Evolutionary conservation across 1,140 invertebrate genomes (phyloP).

Genomic region (Heliconius himera): DNA sequence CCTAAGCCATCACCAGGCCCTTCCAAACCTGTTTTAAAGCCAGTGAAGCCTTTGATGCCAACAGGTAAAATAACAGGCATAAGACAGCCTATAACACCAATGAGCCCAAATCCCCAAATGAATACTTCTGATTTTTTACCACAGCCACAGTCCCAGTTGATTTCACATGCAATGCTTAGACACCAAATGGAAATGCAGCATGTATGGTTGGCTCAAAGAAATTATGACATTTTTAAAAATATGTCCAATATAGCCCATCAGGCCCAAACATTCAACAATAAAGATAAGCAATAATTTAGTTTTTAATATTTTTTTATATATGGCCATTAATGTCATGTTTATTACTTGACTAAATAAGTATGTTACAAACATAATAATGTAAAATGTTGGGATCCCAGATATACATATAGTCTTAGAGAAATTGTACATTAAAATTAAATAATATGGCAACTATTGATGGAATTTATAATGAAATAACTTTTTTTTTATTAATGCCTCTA

Average conservation of each 20-base stretch:
- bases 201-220: slow-evolving; percentile 67
- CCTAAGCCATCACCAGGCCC: slow-evolving; percentile 58
- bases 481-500: background rate
- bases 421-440: background rate
- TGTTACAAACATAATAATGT: background rate
- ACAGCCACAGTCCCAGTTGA: slow-evolving; percentile 53
- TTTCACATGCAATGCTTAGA: slow-evolving; percentile 60
- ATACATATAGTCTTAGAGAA: background rate
- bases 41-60: slow-evolving; percentile 61
- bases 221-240: slow-evolving; percentile 67
- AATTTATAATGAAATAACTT: background rate
- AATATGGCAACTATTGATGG: background rate
- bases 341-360: background rate
- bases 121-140: slow-evolving; percentile 60
- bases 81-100: slow-evolving; percentile 58
- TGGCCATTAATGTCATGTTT: slow-evolving; percentile 1
- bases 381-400: background rate
- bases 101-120: slow-evolving; percentile 54
- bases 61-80: slow-evolving; percentile 56
- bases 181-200: slow-evolving; percentile 70
- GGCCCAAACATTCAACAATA: slow-evolving; percentile 66
- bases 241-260: slow-evolving; percentile 68
- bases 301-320: slow-evolving; percentile 18
- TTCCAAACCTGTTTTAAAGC: slow-evolving; percentile 65
- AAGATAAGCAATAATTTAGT: slow-evolving; percentile 56